Evolutionary conservation across 2,797 vertebrate genomes (phyloP).

Genomic region (Notolepis coatsorum): DNA sequence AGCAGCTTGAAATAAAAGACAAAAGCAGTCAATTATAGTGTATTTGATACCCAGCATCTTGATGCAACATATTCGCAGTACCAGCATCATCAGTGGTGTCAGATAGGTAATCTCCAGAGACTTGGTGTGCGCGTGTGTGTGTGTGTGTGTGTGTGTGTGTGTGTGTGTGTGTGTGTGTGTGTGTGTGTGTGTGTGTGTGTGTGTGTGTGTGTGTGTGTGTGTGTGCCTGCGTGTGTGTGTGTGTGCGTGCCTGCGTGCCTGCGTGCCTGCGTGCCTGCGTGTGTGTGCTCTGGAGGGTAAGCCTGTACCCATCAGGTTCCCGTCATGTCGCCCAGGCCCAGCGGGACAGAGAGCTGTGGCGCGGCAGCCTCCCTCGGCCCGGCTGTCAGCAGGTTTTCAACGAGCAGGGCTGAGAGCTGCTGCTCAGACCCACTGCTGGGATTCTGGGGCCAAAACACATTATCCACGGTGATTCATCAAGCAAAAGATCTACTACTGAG

Average conservation of each 20-base stretch:
- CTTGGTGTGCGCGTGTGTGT: constrained; percentile 1
- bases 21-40: constrained; percentile 52
- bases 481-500: constrained; percentile 44
- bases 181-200: constrained; percentile 10
- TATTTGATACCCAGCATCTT: constrained; percentile 44
- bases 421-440: constrained; percentile 54
- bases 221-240: constrained; percentile 1
- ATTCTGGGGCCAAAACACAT: constrained; percentile 64
- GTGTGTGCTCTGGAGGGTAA: constrained; percentile 12
- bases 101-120: neutral
- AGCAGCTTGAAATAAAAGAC: constrained; percentile 65
- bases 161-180: constrained; percentile 7
- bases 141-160: constrained; percentile 9
- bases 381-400: constrained; percentile 57
- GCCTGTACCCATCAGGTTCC: constrained; percentile 31
- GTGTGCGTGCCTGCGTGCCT: constrained; percentile 12
- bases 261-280: neutral
- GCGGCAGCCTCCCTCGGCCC: constrained; percentile 38
- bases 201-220: constrained; percentile 14
- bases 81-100: constrained; percentile 43
- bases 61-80: constrained; percentile 32
- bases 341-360: constrained; percentile 51
- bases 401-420: constrained; percentile 42
- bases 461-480: constrained; percentile 63
- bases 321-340: constrained; percentile 36